These are phyloP conservation scores for Nephrotoma appendiculata DNA, from an alignment of 2,888 invertebrate genomes.

Conservation along the genomic window DNA sequence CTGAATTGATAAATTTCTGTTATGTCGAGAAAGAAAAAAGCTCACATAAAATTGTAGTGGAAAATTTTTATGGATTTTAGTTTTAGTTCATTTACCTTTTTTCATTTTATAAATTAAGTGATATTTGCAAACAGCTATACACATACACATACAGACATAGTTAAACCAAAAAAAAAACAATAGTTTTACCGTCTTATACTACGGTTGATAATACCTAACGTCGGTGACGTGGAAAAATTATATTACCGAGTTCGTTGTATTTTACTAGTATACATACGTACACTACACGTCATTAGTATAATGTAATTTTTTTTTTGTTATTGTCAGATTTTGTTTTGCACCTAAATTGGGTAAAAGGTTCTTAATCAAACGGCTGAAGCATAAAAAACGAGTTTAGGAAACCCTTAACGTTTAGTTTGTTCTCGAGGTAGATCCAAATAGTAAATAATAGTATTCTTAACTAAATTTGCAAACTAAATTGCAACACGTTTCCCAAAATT, in stretches of 20 bases:
- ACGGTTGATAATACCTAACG: not conserved
- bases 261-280: not conserved
- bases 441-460: too few species aligned
- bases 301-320: too few species aligned
- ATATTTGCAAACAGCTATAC: not conserved
- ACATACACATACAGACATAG: too few species aligned
- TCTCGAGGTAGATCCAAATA: too few species aligned
- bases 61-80: not conserved
- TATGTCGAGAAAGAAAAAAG: not conserved
- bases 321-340: too few species aligned
- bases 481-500: too few species aligned
- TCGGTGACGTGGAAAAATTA: not conserved
- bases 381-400: too few species aligned
- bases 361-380: too few species aligned
- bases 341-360: too few species aligned
- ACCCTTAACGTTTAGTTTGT: too few species aligned
- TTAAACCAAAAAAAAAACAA: not conserved
- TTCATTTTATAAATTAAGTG: not conserved
- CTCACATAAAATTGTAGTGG: not conserved
- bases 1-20: not conserved
- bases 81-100: not conserved
- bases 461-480: too few species aligned
- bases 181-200: not conserved
- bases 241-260: not conserved
- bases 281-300: too few species aligned